phyloP scores from a whole-genome alignment of 2,113 vertebrate species.

The Rhinopomastus cyanomelas region DNA sequence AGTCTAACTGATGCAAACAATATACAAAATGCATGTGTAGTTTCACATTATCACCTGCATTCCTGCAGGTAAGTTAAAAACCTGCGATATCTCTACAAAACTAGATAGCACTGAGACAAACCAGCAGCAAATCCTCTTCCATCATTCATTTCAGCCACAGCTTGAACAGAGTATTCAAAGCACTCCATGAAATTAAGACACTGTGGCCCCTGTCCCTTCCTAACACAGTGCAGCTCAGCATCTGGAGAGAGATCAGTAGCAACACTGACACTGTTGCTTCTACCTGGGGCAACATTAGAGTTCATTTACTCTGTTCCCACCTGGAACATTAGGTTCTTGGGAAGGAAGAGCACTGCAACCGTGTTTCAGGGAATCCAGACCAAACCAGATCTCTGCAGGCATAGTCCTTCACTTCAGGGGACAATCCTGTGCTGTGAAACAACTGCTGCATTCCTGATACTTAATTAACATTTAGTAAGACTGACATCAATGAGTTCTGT shows the following conservation, averaged over 20 bases:
- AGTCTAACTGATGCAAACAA: conserved; percentile 59
- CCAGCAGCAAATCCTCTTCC: conserved; percentile 41
- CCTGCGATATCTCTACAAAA: conserved; percentile 26
- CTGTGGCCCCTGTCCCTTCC: neutral
- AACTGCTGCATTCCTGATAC: neutral
- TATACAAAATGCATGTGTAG: neutral
- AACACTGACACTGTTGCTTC: neutral
- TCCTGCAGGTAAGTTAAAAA: conserved; percentile 59
- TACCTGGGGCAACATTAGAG: neutral
- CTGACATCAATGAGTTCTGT: neutral
- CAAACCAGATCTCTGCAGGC: neutral
- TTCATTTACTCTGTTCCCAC: neutral
- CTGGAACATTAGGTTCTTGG: neutral
- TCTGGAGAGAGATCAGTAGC: conserved; percentile 16
- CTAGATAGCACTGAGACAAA: conserved; percentile 26
- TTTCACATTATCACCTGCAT: conserved; percentile 64
- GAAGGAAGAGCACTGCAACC: neutral
- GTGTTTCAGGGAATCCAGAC: neutral
- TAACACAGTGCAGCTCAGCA: neutral
- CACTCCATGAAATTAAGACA: conserved; percentile 25
- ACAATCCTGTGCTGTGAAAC: neutral
- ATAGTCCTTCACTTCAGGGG: neutral
- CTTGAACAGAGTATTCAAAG: conserved; percentile 10
- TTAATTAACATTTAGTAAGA: conserved; percentile 9
- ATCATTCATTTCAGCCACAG: neutral